phyloP scores from a whole-genome alignment of 2,888 invertebrate species.

The Cephus pulcher region DNA sequence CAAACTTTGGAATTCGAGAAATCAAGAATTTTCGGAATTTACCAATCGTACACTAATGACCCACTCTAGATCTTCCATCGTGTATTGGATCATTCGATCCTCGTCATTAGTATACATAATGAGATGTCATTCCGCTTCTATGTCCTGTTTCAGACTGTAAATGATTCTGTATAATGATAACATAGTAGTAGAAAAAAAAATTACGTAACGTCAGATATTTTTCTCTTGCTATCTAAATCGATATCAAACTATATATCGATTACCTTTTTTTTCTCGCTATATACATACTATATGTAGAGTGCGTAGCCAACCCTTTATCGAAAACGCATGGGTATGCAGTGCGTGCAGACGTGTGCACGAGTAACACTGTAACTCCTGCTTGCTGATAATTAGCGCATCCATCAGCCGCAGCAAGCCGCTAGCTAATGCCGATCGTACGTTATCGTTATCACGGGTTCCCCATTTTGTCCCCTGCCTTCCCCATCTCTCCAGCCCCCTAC shows the following conservation, averaged over 20 bases:
- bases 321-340: constrained; percentile 48
- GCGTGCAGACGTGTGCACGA: constrained; percentile 42
- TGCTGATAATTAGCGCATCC: constrained; percentile 67
- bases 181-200: not conserved
- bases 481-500: constrained; percentile 25
- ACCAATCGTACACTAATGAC: not conserved
- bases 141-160: not conserved
- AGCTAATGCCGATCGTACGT: constrained; percentile 68
- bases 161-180: not conserved
- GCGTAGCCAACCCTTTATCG: constrained; percentile 31
- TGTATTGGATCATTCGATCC: not conserved
- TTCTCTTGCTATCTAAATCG: not conserved
- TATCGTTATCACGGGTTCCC: constrained; percentile 66
- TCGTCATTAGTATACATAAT: not conserved
- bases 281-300: not conserved
- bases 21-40: not conserved
- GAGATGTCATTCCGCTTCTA: not conserved
- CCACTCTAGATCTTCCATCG: not conserved
- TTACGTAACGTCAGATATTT: not conserved
- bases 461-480: constrained; percentile 55
- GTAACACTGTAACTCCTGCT: constrained; percentile 65
- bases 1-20: not conserved
- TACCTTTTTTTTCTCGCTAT: not conserved
- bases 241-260: not conserved
- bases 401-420: constrained; percentile 65